Percentiles rank a stretch among this genome's conserved stretches.
Conservation (phyloP, 2,797 vertebrate genomes). For the Manis pentadactyla region DNA sequence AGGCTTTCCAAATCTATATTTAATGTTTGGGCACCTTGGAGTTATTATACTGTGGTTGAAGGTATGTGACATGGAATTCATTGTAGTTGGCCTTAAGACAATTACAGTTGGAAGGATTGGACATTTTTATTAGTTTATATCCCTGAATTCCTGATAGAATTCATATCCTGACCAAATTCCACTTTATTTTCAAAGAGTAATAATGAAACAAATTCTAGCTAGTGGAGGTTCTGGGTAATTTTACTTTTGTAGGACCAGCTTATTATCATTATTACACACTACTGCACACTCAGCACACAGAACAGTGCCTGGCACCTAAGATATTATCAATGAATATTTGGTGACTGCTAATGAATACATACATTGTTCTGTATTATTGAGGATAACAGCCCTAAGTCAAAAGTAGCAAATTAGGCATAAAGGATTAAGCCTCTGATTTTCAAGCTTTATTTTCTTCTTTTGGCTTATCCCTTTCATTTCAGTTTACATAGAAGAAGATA, state of each 20-base stretch:
- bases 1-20: not conserved
- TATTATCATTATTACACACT: not conserved
- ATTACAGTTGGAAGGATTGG: not conserved
- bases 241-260: conserved; percentile 1
- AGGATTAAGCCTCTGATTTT: not conserved
- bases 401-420: not conserved
- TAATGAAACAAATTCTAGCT: not conserved
- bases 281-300: not conserved
- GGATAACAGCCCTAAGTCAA: not conserved
- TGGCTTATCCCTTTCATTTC: not conserved
- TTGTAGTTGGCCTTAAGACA: not conserved
- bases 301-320: not conserved
- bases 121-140: not conserved
- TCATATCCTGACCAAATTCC: not conserved
- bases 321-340: not conserved
- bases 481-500: conserved; percentile 18
- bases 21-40: not conserved
- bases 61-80: not conserved
- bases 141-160: conserved; percentile 26
- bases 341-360: not conserved
- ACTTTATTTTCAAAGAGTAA: conserved; percentile 41
- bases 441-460: conserved; percentile 1
- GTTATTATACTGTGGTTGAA: not conserved
- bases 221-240: not conserved
- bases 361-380: not conserved